These are phyloP conservation scores for Melieria omissa DNA, from an alignment of 2,888 invertebrate genomes.

Conservation along the genomic window DNA sequence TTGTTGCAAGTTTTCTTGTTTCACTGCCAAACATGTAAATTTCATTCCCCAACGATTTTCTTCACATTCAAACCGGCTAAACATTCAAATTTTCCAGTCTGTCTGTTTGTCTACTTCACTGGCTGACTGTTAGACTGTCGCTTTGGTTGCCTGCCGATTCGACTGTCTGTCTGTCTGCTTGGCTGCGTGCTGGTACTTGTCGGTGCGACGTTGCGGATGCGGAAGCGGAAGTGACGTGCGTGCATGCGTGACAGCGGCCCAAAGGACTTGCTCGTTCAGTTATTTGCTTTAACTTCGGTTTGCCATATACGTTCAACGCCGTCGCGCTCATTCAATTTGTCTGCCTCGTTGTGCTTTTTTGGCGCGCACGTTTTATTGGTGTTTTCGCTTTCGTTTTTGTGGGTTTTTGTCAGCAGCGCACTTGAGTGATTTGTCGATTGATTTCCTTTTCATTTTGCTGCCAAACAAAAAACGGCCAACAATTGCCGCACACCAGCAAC, in stretches of 20 bases:
- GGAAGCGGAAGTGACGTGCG: conserved; percentile 60
- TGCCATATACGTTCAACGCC: not conserved
- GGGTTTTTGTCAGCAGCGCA: conserved; percentile 41
- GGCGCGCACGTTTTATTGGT: not conserved
- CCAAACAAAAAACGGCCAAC: not conserved
- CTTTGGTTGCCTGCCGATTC: conserved; percentile 9
- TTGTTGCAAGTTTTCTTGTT: too few species aligned
- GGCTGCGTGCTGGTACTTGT: too few species aligned
- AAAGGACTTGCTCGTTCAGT: conserved; percentile 36
- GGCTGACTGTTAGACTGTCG: conserved; percentile 15
- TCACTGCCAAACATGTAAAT: conserved; percentile 26
- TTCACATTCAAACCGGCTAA: conserved; percentile 7
- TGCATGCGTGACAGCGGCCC: conserved; percentile 62
- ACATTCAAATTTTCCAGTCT: conserved; percentile 18
- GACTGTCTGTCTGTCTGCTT: conserved; percentile 20
- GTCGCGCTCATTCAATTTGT: not conserved
- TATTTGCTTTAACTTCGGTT: not conserved
- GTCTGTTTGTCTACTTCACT: conserved; percentile 7
- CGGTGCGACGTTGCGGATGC: not conserved
- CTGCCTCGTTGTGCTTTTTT: not conserved
- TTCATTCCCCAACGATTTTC: conserved; percentile 18
- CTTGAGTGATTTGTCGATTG: conserved; percentile 64
- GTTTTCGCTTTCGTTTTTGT: not conserved
- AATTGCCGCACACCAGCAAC: not conserved
- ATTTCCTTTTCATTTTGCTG: conserved; percentile 51